A percentile compares a stretch with the other conserved stretches of the same genome.
Conservation (phyloP, 2,797 vertebrate genomes). For the Chiloscyllium punctatum region DNA sequence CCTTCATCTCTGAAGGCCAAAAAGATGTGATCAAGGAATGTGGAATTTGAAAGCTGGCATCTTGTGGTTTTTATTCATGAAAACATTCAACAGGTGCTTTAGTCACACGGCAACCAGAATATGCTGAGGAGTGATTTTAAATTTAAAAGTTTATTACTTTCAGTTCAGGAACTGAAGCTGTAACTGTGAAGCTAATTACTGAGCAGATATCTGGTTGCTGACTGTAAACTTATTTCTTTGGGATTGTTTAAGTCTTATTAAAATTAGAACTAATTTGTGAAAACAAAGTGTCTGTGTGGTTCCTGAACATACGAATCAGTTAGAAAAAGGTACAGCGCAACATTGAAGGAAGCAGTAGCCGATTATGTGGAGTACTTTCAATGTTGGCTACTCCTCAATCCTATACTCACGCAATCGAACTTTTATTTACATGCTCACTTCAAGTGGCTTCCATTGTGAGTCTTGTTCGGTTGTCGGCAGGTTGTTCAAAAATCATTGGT, state of each 20-base stretch:
- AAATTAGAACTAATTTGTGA: conserved; percentile 17
- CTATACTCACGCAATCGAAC: too few relatives aligned
- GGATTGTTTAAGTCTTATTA: not conserved
- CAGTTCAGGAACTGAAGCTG: not conserved
- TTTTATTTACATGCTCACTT: not conserved
- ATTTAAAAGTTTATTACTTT: not conserved
- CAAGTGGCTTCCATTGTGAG: not conserved
- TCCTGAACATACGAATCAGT: not conserved
- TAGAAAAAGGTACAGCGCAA: not conserved
- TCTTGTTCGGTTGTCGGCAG: not conserved
- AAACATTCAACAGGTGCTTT: not conserved
- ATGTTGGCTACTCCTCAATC: not conserved
- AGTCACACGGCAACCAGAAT: not conserved
- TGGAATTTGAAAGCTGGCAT: not conserved
- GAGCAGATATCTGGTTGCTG: not conserved
- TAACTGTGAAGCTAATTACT: not conserved
- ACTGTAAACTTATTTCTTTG: not conserved
- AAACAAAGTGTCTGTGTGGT: not conserved
- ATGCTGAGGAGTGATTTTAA: not conserved
- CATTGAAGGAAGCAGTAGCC: not conserved
- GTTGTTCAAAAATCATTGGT: not conserved
- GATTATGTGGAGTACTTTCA: not conserved
- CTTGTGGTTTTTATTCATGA: not conserved
- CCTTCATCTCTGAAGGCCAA: not conserved
- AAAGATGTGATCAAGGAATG: not conserved